Evolutionary conservation across 1,140 invertebrate species (phyloP).

Genomic region (Anagrus nilaparvatae): DNA sequence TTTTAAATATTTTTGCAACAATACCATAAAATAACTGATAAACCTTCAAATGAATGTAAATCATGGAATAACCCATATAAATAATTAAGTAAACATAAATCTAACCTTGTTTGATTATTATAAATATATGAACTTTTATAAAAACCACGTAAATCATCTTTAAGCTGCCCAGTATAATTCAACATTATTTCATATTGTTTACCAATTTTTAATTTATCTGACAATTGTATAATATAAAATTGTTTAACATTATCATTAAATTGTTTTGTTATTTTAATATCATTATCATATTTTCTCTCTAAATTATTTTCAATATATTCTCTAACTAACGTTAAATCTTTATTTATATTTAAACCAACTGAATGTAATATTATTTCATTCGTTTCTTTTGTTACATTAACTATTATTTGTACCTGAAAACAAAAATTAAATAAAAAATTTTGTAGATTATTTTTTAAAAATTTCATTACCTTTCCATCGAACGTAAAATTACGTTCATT

Average conservation of each 20-base stretch:
- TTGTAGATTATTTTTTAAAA: too few relatives aligned
- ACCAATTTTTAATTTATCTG: conserved; percentile 45
- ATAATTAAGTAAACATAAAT: conserved; percentile 4
- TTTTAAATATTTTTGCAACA: conserved; percentile 11
- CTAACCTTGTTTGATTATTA: conserved; percentile 56
- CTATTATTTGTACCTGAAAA: conserved; percentile 43
- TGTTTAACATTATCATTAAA: conserved; percentile 55
- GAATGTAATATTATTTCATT: conserved; percentile 68
- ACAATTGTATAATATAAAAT: conserved; percentile 61
- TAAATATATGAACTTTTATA: conserved; percentile 76
- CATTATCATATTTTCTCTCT: conserved; percentile 27
- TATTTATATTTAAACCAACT: conserved; percentile 54
- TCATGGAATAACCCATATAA: neutral
- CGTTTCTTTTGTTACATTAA: conserved; percentile 55
- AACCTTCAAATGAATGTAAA: neutral
- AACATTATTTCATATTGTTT: conserved; percentile 58
- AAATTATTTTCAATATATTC: conserved; percentile 21
- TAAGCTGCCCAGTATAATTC: conserved; percentile 58
- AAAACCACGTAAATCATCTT: conserved; percentile 73
- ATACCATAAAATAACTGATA: too few relatives aligned
- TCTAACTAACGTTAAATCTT: conserved; percentile 40
- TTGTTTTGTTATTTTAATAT: conserved; percentile 32
- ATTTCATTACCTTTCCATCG: conserved; percentile 50
- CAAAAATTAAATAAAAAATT: neutral
- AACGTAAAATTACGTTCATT: conserved; percentile 67